Base-by-base conservation (phyloP, 2,797 vertebrate genomes). In the Oryzias sinensis region DNA sequence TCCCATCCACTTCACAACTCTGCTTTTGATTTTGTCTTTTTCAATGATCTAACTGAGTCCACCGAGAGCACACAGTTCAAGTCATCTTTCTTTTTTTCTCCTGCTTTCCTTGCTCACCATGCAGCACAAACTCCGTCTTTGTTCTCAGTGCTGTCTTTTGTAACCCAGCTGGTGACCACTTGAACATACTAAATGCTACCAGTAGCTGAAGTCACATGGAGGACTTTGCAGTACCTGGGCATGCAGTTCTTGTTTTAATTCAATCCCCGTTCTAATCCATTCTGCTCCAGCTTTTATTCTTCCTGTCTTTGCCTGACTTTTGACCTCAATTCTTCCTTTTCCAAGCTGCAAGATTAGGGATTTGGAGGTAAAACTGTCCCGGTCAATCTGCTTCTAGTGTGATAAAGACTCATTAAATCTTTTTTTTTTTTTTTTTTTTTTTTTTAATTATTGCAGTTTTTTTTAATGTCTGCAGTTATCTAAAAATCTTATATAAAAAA, bases 101-200 rank as follows among this genome's bases (percentile, higher is more conserved):
- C 46, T 44, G 25, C 52, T 68, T 70, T 65, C 18, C 40, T 47
- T 49, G 4, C 42, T n/a, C 9, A 33, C 20, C 40, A 22, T 22
- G 20, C 20, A 56, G 49, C 37, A 14, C 37, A 62, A 48, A 56
- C 53, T 56, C 44, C 25, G 17, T 49, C 62, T 62, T 62, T 69
- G 47, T 62, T 64, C 48, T 43, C 43, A 7, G 41, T 11, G 20
- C 18, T 74, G 43, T 46, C 45, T 58, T 64, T 58, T 49, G 50
- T 59, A 70, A 56, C 57, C 29, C 59, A 81, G 57, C 64, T 77
- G 71, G 65, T 56, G 48, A 74, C 22, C 60, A 62, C 66, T 59
- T 57, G 69, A 59, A 57, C 58, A 40, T 2, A 7, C 42, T 53
- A 43, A 68, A 48, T 22, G 42, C 41, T 70, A 64, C 65, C 49